Evolutionary conservation across 1,140 invertebrate species (phyloP).

Genomic region (Aplysia californica): DNA sequence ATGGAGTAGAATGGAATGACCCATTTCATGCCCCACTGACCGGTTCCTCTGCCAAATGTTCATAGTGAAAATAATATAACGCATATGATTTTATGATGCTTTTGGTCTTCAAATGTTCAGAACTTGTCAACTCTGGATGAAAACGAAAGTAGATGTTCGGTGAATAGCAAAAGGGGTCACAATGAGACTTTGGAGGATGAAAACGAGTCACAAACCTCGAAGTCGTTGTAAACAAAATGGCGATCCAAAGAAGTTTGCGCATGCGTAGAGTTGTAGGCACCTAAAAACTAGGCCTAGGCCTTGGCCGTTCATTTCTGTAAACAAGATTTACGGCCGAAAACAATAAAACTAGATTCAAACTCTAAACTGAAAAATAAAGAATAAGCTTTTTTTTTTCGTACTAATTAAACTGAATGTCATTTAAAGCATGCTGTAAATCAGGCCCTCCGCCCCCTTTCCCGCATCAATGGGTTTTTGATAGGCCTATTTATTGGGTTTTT

Average conservation of each 20-base stretch:
- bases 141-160: conserved; percentile 11
- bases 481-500: too few relatives aligned
- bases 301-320: background rate
- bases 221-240: conserved; percentile 29
- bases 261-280: conserved; percentile 1
- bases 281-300: background rate
- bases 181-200: conserved; percentile 20
- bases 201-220: conserved; percentile 32
- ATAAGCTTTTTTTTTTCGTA: background rate
- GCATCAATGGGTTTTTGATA: too few relatives aligned
- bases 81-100: too few relatives aligned
- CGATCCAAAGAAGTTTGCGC: background rate
- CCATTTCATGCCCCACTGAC: too few relatives aligned
- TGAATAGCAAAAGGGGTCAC: conserved; percentile 3
- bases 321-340: background rate
- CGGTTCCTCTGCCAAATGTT: too few relatives aligned
- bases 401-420: background rate
- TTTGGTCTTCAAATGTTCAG: too few relatives aligned
- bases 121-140: too few relatives aligned
- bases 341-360: background rate
- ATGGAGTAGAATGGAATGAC: too few relatives aligned
- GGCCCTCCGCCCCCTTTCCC: too few relatives aligned
- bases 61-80: too few relatives aligned
- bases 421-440: too few relatives aligned
- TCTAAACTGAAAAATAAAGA: too few relatives aligned